phyloP scores from a whole-genome alignment of 2,888 invertebrate genomes.

The Sepiola atlantica region DNA sequence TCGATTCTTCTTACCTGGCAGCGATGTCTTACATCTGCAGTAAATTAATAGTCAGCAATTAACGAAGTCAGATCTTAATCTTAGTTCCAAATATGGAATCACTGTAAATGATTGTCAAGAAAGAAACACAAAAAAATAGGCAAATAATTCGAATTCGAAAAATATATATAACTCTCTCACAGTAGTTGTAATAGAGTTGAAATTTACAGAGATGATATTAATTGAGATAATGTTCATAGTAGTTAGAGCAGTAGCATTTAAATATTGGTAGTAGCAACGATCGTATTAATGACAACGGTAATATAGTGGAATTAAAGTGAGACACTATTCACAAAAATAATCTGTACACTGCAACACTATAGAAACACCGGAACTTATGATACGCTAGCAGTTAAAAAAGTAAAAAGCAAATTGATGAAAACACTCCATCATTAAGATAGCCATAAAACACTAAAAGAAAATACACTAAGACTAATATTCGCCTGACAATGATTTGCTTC shows the following conservation, averaged over 20 bases:
- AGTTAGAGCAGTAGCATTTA: neutral
- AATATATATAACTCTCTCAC: neutral
- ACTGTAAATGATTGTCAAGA: neutral
- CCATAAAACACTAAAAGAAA: too few relatives aligned
- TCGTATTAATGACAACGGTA: neutral
- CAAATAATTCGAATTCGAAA: neutral
- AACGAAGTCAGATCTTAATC: neutral
- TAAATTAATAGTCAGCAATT: neutral
- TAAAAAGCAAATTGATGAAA: too few relatives aligned
- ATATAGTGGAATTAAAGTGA: too few relatives aligned
- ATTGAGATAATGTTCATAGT: neutral
- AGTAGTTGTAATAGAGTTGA: neutral
- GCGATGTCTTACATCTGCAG: slow-evolving; percentile 15
- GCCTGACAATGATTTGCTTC: too few relatives aligned
- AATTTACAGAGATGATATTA: neutral
- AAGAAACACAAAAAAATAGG: neutral
- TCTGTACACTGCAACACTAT: too few relatives aligned
- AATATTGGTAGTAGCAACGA: neutral
- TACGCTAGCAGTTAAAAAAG: too few relatives aligned
- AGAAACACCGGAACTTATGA: too few relatives aligned
- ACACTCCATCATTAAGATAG: too few relatives aligned
- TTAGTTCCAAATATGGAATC: neutral
- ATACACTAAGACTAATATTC: too few relatives aligned
- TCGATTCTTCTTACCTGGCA: neutral
- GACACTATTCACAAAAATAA: too few relatives aligned